Evolutionary conservation across 2,113 vertebrate species (phyloP).

Genomic region (Etia nguti): DNA sequence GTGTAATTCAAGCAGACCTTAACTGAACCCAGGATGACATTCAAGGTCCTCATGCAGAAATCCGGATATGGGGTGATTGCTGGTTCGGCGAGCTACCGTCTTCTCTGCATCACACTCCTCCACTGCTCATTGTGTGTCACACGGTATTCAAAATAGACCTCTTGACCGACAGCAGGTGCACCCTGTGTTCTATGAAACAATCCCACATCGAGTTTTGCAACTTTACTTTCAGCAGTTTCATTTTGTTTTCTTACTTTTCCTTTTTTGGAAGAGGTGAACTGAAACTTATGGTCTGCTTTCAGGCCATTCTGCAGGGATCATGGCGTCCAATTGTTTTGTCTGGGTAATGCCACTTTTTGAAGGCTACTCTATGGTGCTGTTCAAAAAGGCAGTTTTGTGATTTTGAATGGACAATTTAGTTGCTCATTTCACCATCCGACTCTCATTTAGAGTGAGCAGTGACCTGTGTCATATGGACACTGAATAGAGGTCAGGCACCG

Average conservation of each 20-base stretch:
- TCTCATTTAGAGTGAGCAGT: conserved; percentile 47
- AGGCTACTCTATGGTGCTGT: conserved; percentile 15
- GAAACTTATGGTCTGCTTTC: background rate
- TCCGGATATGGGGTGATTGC: background rate
- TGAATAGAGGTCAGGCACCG: conserved; percentile 40
- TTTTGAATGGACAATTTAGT: conserved; percentile 64
- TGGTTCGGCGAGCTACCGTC: background rate
- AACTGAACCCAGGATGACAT: conserved; percentile 12
- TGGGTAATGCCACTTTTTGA: conserved; percentile 15
- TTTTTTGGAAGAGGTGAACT: background rate
- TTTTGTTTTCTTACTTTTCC: background rate
- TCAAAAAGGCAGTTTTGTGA: conserved; percentile 30
- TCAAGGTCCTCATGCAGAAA: background rate
- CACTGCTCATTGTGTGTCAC: background rate
- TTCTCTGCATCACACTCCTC: background rate
- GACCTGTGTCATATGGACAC: conserved; percentile 59
- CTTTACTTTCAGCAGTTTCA: conserved; percentile 8
- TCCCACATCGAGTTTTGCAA: background rate
- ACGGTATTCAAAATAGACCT: background rate
- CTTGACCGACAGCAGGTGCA: background rate
- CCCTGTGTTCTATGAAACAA: background rate
- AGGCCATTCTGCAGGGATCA: conserved; percentile 14
- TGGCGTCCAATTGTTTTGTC: conserved; percentile 42
- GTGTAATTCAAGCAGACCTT: conserved; percentile 50
- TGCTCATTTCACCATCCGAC: conserved; percentile 45